Conservation (phyloP, 2,797 vertebrate genomes). For the Danionella dracula region DNA sequence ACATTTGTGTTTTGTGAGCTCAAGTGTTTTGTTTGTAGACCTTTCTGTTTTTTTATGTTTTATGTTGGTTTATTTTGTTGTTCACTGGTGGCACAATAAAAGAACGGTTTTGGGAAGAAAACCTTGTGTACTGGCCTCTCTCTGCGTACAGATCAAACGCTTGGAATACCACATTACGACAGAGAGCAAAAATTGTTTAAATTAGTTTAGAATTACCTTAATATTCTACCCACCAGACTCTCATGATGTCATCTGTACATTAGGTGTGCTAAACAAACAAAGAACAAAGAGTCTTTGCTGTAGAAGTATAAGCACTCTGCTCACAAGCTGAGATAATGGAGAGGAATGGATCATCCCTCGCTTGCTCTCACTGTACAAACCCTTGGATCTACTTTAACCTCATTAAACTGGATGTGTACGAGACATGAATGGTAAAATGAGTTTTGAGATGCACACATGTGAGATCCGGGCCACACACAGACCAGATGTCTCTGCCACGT, state of each 20-base stretch:
- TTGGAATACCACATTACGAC: no score
- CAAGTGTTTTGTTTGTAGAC: no score
- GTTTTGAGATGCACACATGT: slow-evolving; percentile 30
- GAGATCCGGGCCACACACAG: not conserved
- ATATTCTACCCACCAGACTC: not conserved
- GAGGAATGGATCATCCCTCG: slow-evolving; percentile 25
- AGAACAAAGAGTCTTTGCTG: no score
- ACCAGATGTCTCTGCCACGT: slow-evolving; percentile 24
- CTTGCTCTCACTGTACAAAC: slow-evolving; percentile 3
- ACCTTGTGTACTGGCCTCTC: no score
- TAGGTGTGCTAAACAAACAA: not conserved
- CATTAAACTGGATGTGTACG: slow-evolving; percentile 18
- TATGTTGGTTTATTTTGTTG: no score
- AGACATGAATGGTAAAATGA: slow-evolving; percentile 31
- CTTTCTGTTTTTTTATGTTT: no score
- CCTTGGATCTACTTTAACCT: slow-evolving; percentile 29
- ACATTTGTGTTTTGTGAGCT: no score
- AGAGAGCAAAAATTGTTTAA: no score
- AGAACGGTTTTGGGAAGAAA: no score
- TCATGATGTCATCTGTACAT: slow-evolving; percentile 17
- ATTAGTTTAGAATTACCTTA: no score
- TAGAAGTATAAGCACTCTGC: slow-evolving; percentile 13
- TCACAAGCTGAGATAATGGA: slow-evolving; percentile 29
- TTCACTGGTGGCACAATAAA: no score
- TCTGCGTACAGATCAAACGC: no score